Percentiles rank a stretch among this genome's conserved stretches.
Evolutionary conservation across 2,797 vertebrate genomes (phyloP).

Genomic region (Eremophila alpestris): DNA sequence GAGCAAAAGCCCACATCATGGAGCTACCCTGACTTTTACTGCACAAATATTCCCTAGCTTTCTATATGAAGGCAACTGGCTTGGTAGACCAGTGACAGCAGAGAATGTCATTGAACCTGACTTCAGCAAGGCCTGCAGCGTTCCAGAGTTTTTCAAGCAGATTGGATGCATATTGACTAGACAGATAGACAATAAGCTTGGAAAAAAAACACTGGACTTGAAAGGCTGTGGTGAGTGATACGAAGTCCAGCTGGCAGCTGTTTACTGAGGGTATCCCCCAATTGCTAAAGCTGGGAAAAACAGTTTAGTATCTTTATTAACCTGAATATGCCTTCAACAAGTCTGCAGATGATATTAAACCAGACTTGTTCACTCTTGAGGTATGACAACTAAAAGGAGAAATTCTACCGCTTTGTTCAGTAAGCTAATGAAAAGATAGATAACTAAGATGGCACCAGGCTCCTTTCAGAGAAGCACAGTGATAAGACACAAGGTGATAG

Average conservation of each 20-base stretch:
- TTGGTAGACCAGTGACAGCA: background rate
- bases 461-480: background rate
- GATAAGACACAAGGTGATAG: background rate
- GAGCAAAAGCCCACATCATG: background rate
- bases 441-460: background rate
- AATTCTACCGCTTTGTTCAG: background rate
- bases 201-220: background rate
- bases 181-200: background rate
- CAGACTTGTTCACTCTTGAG: background rate
- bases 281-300: background rate
- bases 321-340: background rate
- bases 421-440: background rate
- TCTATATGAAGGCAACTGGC: background rate
- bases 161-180: accelerated
- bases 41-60: background rate
- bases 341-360: background rate
- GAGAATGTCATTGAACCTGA: background rate
- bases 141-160: background rate
- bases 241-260: background rate
- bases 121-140: background rate
- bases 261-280: background rate
- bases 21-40: background rate
- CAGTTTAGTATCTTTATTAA: background rate
- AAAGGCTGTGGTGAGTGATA: background rate
- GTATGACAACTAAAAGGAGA: background rate